These are phyloP conservation scores for Myzus persicae DNA, from an alignment of 1,140 invertebrate genomes.

Conservation along the genomic window DNA sequence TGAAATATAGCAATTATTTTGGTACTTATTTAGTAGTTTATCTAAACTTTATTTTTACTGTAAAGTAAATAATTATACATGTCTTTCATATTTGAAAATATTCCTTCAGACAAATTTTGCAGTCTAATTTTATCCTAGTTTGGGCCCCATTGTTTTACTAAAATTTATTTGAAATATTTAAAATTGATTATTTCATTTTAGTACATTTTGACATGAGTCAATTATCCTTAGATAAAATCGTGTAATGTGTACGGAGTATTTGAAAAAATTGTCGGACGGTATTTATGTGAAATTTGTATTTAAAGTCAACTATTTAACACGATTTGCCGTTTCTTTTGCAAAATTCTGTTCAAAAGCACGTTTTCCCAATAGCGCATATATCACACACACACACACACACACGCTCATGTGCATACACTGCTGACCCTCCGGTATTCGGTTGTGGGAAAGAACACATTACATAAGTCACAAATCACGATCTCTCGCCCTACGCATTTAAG, in stretches of 20 bases:
- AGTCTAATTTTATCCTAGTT: not conserved
- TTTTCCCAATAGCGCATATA: not conserved
- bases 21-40: not conserved
- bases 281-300: not conserved
- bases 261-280: not conserved
- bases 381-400: not conserved
- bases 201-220: not conserved
- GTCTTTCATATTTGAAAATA: not conserved
- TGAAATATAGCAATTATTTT: not conserved
- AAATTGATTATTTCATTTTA: not conserved
- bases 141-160: not conserved
- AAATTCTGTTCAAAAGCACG: not conserved
- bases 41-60: not conserved
- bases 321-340: not conserved
- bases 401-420: not conserved
- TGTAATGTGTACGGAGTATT: not conserved
- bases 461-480: conserved; percentile 38
- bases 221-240: not conserved
- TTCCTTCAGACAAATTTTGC: not conserved
- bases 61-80: not conserved
- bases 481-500: not conserved
- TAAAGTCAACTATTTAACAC: not conserved
- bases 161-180: not conserved
- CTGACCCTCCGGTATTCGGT: not conserved
- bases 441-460: not conserved